Percentiles rank a stretch among this genome's conserved stretches.
Conservation (phyloP, 2,888 invertebrate species). For the Pollenia griseotomentosa region DNA sequence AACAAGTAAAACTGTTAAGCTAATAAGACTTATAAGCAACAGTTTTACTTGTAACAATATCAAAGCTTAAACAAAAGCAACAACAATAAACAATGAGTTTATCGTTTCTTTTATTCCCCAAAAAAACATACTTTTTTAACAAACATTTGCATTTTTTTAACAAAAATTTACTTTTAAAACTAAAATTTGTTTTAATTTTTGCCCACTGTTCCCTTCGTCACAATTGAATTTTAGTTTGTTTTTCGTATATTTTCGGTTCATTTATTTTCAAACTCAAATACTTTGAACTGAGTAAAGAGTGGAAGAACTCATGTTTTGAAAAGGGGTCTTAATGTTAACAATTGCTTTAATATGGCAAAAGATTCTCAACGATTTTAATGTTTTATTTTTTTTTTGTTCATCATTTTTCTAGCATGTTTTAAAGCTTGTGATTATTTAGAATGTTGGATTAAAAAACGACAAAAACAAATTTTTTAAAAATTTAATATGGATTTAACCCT, state of each 20-base stretch:
- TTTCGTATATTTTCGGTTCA: constrained; percentile 71
- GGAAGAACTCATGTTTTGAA: constrained; percentile 61
- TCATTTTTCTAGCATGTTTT: constrained; percentile 9
- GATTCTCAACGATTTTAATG: constrained; percentile 49
- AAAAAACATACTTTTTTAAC: no score
- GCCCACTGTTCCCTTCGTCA: constrained; percentile 46
- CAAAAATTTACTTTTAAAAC: no score
- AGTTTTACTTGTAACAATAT: no score
- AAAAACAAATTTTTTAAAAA: neutral
- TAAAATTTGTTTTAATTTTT: no score
- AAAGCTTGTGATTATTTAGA: neutral
- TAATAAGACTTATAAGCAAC: no score
- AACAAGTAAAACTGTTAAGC: no score
- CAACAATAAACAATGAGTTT: no score
- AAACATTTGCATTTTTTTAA: no score
- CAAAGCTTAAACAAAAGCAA: no score
- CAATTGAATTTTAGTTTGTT: constrained; percentile 70
- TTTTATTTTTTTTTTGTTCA: constrained; percentile 21
- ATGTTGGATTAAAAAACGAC: neutral
- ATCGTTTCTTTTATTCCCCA: no score
- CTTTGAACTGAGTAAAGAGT: constrained; percentile 57
- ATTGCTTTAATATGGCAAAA: constrained; percentile 68
- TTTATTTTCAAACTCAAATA: constrained; percentile 72
- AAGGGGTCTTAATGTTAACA: constrained; percentile 71
- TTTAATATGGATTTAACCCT: constrained; percentile 19